Evolutionary conservation across 1,140 invertebrate species (phyloP).

Genomic region (Cydia pomonella): DNA sequence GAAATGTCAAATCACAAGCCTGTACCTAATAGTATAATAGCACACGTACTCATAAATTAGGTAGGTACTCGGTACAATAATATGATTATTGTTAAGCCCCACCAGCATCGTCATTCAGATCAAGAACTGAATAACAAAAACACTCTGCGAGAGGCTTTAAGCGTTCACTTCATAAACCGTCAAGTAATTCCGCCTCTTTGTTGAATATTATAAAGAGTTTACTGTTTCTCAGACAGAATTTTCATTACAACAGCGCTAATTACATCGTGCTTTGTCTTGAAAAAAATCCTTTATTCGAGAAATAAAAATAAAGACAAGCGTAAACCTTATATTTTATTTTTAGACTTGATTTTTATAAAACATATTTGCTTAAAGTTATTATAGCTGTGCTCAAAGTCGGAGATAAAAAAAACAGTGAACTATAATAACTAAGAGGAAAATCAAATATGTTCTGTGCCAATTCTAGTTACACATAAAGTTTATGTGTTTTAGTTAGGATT

Average conservation of each 20-base stretch:
- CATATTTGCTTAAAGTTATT: too few species aligned
- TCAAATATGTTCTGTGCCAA: too few species aligned
- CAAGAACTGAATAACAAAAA: conserved; percentile 13
- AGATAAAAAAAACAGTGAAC: too few species aligned
- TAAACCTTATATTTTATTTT: neutral
- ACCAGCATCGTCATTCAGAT: conserved; percentile 3
- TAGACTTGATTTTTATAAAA: neutral
- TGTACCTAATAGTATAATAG: too few species aligned
- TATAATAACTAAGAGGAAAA: too few species aligned
- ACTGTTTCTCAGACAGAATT: conserved; percentile 31
- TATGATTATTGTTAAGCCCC: conserved; percentile 5
- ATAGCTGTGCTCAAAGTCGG: too few species aligned
- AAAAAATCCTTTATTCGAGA: neutral
- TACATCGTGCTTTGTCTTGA: conserved; percentile 1
- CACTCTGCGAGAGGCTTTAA: neutral
- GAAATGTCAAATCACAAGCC: too few species aligned
- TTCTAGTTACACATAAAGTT: too few species aligned
- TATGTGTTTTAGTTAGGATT: too few species aligned
- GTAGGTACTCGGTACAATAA: too few species aligned
- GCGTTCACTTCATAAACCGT: conserved; percentile 14
- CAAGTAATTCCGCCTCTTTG: conserved; percentile 37
- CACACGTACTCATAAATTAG: too few species aligned
- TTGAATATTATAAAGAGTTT: conserved; percentile 44
- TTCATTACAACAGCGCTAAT: conserved; percentile 13
- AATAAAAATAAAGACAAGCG: neutral